Conservation (phyloP, 2,888 invertebrate genomes). For the Diarsia rubi region DNA sequence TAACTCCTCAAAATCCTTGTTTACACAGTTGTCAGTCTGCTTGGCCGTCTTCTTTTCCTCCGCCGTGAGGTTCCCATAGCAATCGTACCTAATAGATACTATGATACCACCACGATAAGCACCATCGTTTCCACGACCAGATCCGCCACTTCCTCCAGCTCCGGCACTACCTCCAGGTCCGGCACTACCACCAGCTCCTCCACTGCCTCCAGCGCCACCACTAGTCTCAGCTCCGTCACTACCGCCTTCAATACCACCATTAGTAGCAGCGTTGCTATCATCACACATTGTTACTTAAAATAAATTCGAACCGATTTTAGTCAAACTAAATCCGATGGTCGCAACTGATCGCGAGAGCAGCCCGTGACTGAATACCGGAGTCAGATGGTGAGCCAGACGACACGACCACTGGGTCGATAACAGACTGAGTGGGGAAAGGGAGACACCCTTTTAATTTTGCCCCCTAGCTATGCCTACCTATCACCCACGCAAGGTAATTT, state of each 20-base stretch:
- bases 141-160: too few species aligned
- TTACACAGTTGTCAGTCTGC: neutral
- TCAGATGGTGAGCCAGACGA: neutral
- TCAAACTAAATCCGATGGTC: neutral
- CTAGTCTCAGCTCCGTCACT: neutral
- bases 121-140: too few species aligned
- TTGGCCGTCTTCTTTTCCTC: neutral
- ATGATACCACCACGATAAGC: neutral
- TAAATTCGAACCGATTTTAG: neutral
- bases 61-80: neutral
- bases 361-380: neutral
- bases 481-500: neutral
- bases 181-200: too few species aligned
- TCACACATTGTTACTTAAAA: neutral
- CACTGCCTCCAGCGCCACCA: neutral
- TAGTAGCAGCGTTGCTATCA: too few species aligned
- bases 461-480: neutral
- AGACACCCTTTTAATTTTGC: neutral
- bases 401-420: neutral
- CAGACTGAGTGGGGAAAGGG: neutral
- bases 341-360: neutral
- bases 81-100: neutral
- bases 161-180: too few species aligned
- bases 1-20: neutral
- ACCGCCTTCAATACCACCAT: neutral